Conservation (phyloP, 2,888 invertebrate species). For the Cylindroiulus punctatus region DNA sequence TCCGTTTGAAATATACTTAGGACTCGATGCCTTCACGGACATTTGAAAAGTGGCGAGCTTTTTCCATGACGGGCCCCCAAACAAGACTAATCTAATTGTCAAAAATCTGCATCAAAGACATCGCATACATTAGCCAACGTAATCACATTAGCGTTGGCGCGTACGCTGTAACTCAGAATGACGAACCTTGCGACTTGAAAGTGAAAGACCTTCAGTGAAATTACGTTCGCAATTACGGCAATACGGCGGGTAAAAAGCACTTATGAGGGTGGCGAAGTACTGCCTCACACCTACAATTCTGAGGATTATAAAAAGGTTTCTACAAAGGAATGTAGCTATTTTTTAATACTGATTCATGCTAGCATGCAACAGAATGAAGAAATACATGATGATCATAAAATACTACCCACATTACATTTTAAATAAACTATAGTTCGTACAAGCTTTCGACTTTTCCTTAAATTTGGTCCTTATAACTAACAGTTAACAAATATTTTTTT, state of each 20-base stretch:
- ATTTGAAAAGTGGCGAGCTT: neutral
- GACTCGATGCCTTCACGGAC: neutral
- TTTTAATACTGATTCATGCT: too few relatives aligned
- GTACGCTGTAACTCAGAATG: neutral
- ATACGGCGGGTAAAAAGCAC: neutral
- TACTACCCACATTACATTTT: too few relatives aligned
- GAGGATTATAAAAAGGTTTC: neutral
- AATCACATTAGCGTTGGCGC: neutral
- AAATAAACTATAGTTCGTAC: too few relatives aligned
- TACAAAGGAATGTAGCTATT: neutral
- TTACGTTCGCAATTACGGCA: neutral
- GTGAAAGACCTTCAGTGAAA: neutral
- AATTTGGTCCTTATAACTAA: too few relatives aligned
- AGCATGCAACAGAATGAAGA: too few relatives aligned
- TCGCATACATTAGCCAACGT: neutral
- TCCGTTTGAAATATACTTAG: neutral
- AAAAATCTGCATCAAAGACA: slow-evolving; percentile 16
- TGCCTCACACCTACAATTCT: neutral
- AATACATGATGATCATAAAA: too few relatives aligned
- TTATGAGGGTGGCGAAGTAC: neutral
- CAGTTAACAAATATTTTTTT: too few relatives aligned
- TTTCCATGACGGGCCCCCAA: neutral
- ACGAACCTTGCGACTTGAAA: neutral
- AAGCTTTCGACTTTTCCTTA: too few relatives aligned
- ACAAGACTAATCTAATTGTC: slow-evolving; percentile 9